Evolutionary conservation across 2,888 invertebrate species (phyloP).

Genomic region (Onthophagus sagittarius): DNA sequence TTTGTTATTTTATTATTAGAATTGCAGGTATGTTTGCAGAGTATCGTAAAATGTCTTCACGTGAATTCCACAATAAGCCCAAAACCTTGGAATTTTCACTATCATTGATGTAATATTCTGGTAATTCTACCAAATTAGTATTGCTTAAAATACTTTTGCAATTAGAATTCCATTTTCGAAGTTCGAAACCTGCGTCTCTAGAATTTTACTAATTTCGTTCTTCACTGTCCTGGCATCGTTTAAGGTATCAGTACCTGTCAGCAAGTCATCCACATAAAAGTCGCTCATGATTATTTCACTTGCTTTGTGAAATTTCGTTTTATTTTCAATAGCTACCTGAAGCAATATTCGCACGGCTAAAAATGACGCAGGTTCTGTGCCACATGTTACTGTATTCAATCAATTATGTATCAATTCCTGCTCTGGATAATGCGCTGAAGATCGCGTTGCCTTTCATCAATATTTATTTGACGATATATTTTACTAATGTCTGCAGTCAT

Average conservation of each 20-base stretch:
- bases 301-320: background rate
- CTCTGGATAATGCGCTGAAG: conserved; percentile 4
- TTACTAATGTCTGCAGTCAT: conserved; percentile 13
- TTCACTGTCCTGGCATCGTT: too few relatives aligned
- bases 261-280: conserved; percentile 23
- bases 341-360: background rate
- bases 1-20: too few relatives aligned
- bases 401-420: background rate
- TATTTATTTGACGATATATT: conserved; percentile 10
- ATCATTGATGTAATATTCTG: too few relatives aligned
- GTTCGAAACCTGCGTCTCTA: too few relatives aligned
- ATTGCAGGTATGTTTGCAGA: too few relatives aligned
- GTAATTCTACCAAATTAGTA: too few relatives aligned
- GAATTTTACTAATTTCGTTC: too few relatives aligned
- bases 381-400: conserved; percentile 14
- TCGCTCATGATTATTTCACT: background rate
- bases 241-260: conserved; percentile 16
- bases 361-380: conserved; percentile 14
- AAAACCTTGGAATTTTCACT: too few relatives aligned
- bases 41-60: too few relatives aligned
- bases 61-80: too few relatives aligned
- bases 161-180: too few relatives aligned
- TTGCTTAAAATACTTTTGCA: too few relatives aligned
- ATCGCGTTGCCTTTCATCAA: background rate
- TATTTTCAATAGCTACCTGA: conserved; percentile 8